phyloP scores from a whole-genome alignment of 2,888 invertebrate species.

The Drosophila paramelanica region DNA sequence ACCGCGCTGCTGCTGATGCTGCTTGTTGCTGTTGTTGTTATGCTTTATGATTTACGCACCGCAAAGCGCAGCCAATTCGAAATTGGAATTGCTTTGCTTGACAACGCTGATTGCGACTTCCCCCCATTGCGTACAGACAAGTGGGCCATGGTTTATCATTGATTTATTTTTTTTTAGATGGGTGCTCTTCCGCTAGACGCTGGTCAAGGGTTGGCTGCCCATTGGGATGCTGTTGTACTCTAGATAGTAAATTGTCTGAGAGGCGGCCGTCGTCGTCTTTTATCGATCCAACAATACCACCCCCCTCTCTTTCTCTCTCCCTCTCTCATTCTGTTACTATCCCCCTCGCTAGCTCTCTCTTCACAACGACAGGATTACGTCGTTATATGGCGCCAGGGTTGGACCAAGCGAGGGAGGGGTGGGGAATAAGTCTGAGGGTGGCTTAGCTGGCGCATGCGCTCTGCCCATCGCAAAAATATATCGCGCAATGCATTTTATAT shows the following conservation, averaged over 20 bases:
- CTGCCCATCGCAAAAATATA: conserved; percentile 15
- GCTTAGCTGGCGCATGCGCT: conserved; percentile 60
- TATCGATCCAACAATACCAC: conserved; percentile 73
- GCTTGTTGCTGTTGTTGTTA: conserved; percentile 16
- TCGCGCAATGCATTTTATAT: conserved; percentile 66
- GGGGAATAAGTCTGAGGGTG: conserved; percentile 20
- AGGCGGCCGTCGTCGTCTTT: conserved; percentile 38
- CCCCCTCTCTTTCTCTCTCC: neutral
- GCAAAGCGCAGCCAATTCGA: conserved; percentile 47
- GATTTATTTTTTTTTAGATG: conserved; percentile 7
- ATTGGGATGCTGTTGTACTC: conserved; percentile 31
- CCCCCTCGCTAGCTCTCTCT: neutral
- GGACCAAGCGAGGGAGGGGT: conserved; percentile 12
- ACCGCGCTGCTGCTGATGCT: neutral
- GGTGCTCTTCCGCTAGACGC: conserved; percentile 39
- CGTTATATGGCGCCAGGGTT: conserved; percentile 71
- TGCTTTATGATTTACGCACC: conserved; percentile 60
- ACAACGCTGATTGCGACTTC: conserved; percentile 63
- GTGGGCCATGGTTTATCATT: conserved; percentile 32
- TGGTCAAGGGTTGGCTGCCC: conserved; percentile 49
- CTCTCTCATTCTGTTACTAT: neutral
- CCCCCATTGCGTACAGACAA: conserved; percentile 23
- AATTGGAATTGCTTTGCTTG: conserved; percentile 62
- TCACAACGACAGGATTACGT: conserved; percentile 70
- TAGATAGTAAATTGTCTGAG: conserved; percentile 24